Evolutionary conservation across 2,888 invertebrate genomes (phyloP).

Genomic region (Scrobipalpa atriplicella): DNA sequence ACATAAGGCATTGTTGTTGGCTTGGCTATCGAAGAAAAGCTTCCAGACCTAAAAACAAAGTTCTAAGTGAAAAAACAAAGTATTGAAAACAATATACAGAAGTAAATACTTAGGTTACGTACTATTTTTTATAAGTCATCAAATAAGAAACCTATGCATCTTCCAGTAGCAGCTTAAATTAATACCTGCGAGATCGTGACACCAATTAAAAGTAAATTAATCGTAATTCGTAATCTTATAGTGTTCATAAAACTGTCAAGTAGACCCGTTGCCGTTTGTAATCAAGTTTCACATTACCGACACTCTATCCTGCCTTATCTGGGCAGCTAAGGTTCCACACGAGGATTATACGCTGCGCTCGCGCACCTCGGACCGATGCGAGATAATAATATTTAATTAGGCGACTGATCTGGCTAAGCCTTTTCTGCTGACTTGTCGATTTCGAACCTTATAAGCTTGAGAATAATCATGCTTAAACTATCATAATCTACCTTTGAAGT

Average conservation of each 20-base stretch:
- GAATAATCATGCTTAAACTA: not conserved
- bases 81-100: too few species aligned
- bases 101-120: too few species aligned
- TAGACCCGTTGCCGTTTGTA: constrained; percentile 43
- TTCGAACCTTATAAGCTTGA: too few species aligned
- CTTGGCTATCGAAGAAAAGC: not conserved
- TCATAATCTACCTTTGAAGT: not conserved
- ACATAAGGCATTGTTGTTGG: constrained; percentile 6
- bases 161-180: constrained; percentile 5
- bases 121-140: not conserved
- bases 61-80: not conserved
- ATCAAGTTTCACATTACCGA: constrained; percentile 52
- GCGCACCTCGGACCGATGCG: constrained; percentile 43
- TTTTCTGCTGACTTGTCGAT: not conserved
- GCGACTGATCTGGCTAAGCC: constrained; percentile 11
- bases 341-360: constrained; percentile 36
- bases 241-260: constrained; percentile 40
- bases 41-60: not conserved
- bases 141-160: not conserved
- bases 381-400: constrained; percentile 23
- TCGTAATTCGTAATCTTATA: constrained; percentile 16
- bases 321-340: constrained; percentile 43
- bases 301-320: constrained; percentile 54
- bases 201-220: constrained; percentile 26
- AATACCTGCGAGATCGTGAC: constrained; percentile 16